A percentile compares a stretch with the other conserved stretches of the same genome.
These are phyloP conservation scores for Calypte anna DNA, from an alignment of 2,113 vertebrate species.

Conservation along the genomic window DNA sequence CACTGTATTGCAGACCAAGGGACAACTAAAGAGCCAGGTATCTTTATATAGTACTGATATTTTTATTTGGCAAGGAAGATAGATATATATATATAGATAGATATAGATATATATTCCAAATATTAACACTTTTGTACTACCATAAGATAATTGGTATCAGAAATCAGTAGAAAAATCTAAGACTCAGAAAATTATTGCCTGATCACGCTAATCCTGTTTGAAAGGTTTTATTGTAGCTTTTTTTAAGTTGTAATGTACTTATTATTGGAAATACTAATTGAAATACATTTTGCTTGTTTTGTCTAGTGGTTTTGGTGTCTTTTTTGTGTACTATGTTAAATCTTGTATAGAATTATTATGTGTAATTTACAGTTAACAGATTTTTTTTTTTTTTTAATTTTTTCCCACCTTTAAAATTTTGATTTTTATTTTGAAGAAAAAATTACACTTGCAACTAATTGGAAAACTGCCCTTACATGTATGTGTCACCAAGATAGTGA, in stretches of 20 bases:
- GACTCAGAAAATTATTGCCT: slow-evolving; percentile 2
- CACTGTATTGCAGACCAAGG: not conserved
- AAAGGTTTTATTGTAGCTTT: not conserved
- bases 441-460: not conserved
- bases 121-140: slow-evolving; percentile 5
- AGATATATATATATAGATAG: not conserved
- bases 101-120: not conserved
- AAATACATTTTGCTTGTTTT: not conserved
- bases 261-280: slow-evolving; percentile 13
- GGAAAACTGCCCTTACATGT: fast-evolving
- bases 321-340: not conserved
- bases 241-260: not conserved
- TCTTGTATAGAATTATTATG: not conserved
- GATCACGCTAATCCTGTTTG: slow-evolving; percentile 15
- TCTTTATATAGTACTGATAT: not conserved
- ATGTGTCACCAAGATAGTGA: not conserved
- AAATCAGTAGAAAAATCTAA: slow-evolving; percentile 23
- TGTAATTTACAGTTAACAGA: not conserved
- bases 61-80: slow-evolving; percentile 27
- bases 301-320: not conserved
- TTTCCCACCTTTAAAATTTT: not conserved
- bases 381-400: not conserved
- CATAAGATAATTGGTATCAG: slow-evolving; percentile 1
- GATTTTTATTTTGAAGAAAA: not conserved
- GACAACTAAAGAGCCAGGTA: not conserved